A percentile compares a stretch with the other conserved stretches of the same genome.
These are phyloP conservation scores for Thunnus thynnus DNA, from an alignment of 2,113 vertebrate genomes.

Conservation along the genomic window DNA sequence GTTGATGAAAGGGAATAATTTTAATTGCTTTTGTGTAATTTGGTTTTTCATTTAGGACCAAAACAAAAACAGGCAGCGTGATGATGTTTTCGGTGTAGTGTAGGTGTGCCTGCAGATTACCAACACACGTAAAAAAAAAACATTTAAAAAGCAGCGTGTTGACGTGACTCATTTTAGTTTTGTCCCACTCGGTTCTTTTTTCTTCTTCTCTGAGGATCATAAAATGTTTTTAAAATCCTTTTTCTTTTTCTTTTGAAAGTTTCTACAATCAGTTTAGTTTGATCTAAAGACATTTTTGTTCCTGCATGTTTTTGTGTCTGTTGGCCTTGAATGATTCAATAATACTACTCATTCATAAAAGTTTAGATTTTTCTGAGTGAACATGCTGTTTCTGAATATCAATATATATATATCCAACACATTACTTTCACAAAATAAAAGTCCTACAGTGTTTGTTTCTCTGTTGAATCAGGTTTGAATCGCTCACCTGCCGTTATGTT, in stretches of 20 bases:
- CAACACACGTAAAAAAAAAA: neutral
- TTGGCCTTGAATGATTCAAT: slow-evolving; percentile 22
- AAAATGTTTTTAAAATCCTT: neutral
- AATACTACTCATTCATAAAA: neutral
- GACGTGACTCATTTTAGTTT: neutral
- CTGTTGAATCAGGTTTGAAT: too few species aligned
- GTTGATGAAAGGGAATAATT: slow-evolving; percentile 41
- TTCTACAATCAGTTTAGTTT: too few species aligned
- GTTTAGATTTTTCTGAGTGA: neutral
- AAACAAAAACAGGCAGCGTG: slow-evolving; percentile 10
- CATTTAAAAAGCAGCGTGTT: neutral
- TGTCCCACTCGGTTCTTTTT: neutral
- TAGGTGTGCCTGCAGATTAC: neutral
- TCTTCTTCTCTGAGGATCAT: neutral
- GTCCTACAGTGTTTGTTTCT: too few species aligned
- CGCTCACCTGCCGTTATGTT: too few species aligned
- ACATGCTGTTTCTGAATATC: neutral
- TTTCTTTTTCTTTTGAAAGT: neutral
- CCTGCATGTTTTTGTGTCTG: too few species aligned
- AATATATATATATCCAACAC: neutral
- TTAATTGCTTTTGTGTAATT: slow-evolving; percentile 50
- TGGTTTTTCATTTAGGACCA: neutral
- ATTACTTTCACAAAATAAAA: neutral
- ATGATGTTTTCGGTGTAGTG: neutral
- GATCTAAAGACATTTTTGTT: too few species aligned